These are phyloP conservation scores for Leucoraja ocellata DNA, from an alignment of 2,797 vertebrate species.

Conservation along the genomic window DNA sequence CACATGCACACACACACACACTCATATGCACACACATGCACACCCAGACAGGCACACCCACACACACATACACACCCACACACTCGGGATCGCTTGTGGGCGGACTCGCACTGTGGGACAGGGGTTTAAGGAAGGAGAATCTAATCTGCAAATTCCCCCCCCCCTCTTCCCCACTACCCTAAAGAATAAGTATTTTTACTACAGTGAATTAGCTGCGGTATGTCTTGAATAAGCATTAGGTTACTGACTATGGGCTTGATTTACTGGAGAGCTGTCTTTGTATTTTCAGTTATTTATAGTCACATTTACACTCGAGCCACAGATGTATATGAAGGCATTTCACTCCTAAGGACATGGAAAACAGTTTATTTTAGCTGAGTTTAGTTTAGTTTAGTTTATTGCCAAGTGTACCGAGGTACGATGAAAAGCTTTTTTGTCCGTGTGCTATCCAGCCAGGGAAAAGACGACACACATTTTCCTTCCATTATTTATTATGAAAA, in stretches of 20 bases:
- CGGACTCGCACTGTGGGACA: too few relatives aligned
- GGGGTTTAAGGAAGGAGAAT: not conserved
- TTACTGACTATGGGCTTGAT: constrained; percentile 31
- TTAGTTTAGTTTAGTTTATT: not conserved
- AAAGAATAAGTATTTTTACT: constrained; percentile 30
- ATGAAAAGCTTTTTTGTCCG: too few relatives aligned
- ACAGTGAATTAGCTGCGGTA: constrained; percentile 17
- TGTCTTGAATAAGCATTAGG: not conserved
- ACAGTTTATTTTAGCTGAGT: not conserved
- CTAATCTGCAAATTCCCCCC: not conserved
- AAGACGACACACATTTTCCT: too few relatives aligned
- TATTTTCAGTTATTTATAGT: constrained; percentile 37
- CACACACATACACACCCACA: too few relatives aligned
- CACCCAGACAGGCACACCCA: too few relatives aligned
- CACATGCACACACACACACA: too few relatives aligned
- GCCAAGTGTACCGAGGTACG: too few relatives aligned
- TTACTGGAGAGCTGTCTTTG: constrained; percentile 25
- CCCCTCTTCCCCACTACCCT: not conserved
- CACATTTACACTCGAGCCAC: constrained; percentile 30
- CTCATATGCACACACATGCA: too few relatives aligned
- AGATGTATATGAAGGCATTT: constrained; percentile 17
- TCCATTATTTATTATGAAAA: too few relatives aligned
- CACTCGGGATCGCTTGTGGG: too few relatives aligned
- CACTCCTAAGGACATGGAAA: not conserved
- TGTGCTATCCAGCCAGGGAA: too few relatives aligned